A percentile compares a stretch with the other conserved stretches of the same genome.
phyloP scores from a whole-genome alignment of 2,888 invertebrate species.

The Baccha elongata region DNA sequence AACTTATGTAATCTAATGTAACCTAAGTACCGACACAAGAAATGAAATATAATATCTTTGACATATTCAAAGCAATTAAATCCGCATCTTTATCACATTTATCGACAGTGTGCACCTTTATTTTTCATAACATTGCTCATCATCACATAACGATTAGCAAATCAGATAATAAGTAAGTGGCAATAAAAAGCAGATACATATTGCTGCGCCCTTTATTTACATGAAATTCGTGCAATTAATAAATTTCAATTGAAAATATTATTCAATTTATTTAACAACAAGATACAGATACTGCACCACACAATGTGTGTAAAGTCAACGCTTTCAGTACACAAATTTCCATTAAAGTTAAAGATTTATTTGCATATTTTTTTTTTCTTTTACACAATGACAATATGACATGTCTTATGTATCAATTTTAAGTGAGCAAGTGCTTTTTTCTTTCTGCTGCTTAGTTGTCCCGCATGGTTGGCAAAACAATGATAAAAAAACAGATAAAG shows the following conservation, averaged over 20 bases:
- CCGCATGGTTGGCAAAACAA: slow-evolving; percentile 17
- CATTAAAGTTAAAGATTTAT: slow-evolving; percentile 31
- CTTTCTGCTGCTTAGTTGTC: slow-evolving; percentile 1
- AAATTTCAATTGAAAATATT: slow-evolving; percentile 43
- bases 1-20: too few relatives aligned
- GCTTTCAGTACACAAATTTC: slow-evolving; percentile 16
- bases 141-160: slow-evolving; percentile 23
- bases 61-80: slow-evolving; percentile 23
- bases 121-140: slow-evolving; percentile 4
- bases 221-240: slow-evolving; percentile 42
- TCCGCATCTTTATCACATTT: slow-evolving; percentile 1
- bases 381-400: slow-evolving; percentile 54
- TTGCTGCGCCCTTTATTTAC: slow-evolving; percentile 43
- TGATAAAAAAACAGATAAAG: slow-evolving; percentile 22
- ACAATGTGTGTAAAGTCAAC: slow-evolving; percentile 31
- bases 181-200: slow-evolving; percentile 1
- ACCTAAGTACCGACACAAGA: slow-evolving; percentile 25
- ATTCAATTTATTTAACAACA: slow-evolving; percentile 28
- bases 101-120: slow-evolving; percentile 4
- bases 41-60: slow-evolving; percentile 23
- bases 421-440: slow-evolving; percentile 49
- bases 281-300: background rate
- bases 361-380: slow-evolving; percentile 38
- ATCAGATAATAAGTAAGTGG: slow-evolving; percentile 5
- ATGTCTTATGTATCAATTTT: slow-evolving; percentile 52